Percentiles rank a stretch among this genome's conserved stretches.
These are phyloP conservation scores for Acleris sparsana DNA, from an alignment of 2,888 invertebrate genomes.

Conservation along the genomic window DNA sequence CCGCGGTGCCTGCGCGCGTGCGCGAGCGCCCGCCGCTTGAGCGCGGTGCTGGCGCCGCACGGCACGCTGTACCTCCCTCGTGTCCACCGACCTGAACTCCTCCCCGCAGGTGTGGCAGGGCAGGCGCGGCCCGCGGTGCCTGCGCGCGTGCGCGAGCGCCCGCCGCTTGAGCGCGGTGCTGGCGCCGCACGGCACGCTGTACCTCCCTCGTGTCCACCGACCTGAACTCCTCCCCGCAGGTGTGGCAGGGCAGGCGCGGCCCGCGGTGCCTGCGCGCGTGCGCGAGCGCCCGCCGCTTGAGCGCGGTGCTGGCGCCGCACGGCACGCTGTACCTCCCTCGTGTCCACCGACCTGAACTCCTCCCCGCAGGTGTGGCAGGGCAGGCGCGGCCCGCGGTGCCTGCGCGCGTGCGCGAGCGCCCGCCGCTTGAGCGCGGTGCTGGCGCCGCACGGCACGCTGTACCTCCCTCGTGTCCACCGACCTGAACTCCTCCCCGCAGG, in stretches of 20 bases:
- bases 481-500: conserved; percentile 58
- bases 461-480: too few relatives aligned
- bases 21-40: conserved; percentile 55
- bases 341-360: conserved; percentile 58
- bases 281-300: conserved; percentile 55
- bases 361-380: conserved; percentile 53
- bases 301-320: conserved; percentile 52
- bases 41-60: conserved; percentile 52
- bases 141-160: conserved; percentile 52
- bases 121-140: conserved; percentile 33
- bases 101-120: conserved; percentile 53
- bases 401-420: conserved; percentile 52
- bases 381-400: conserved; percentile 33
- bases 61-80: conserved; percentile 52
- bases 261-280: conserved; percentile 48
- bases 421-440: conserved; percentile 54
- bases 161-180: conserved; percentile 54
- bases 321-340: conserved; percentile 52
- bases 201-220: too few relatives aligned
- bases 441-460: conserved; percentile 52
- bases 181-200: conserved; percentile 52
- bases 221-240: conserved; percentile 58
- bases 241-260: conserved; percentile 42
- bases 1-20: conserved; percentile 48
- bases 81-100: conserved; percentile 58